Percentiles rank a stretch among this genome's conserved stretches.
phyloP scores from a whole-genome alignment of 2,113 vertebrate genomes.

The Cryptomyrus ogoouensis region DNA sequence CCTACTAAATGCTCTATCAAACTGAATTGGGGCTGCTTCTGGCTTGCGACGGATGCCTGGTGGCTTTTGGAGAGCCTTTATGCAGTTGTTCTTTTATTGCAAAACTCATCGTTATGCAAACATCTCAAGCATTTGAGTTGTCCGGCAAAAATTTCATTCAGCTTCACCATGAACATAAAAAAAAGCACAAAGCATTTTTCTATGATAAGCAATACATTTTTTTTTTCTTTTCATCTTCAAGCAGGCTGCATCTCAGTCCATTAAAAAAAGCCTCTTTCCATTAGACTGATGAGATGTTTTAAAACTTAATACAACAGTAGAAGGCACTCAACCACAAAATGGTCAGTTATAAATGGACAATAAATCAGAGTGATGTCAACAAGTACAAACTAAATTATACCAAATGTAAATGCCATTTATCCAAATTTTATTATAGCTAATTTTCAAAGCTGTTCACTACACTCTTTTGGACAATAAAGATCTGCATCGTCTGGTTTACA shows the following conservation, averaged over 20 bases:
- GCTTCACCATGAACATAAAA: background rate
- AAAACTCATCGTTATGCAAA: background rate
- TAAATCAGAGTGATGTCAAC: background rate
- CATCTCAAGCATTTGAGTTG: background rate
- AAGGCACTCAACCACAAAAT: background rate
- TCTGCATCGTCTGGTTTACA: background rate
- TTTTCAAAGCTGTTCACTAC: background rate
- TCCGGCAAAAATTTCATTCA: background rate
- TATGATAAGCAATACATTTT: constrained; percentile 34
- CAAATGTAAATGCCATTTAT: background rate
- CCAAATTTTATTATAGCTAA: background rate
- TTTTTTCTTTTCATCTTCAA: background rate
- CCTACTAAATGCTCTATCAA: background rate
- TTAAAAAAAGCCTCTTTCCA: background rate
- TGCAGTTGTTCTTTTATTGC: too few species aligned
- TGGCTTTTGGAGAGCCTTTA: background rate
- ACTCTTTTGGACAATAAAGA: background rate
- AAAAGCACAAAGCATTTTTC: background rate
- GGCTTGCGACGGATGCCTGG: background rate
- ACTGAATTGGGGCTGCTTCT: background rate
- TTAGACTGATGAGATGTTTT: background rate
- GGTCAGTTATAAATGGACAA: background rate
- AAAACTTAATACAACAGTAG: background rate
- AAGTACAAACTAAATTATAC: background rate
- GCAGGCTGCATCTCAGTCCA: background rate